Evolutionary conservation across 2,888 invertebrate species (phyloP).

Genomic region (Calephelis perditalis): DNA sequence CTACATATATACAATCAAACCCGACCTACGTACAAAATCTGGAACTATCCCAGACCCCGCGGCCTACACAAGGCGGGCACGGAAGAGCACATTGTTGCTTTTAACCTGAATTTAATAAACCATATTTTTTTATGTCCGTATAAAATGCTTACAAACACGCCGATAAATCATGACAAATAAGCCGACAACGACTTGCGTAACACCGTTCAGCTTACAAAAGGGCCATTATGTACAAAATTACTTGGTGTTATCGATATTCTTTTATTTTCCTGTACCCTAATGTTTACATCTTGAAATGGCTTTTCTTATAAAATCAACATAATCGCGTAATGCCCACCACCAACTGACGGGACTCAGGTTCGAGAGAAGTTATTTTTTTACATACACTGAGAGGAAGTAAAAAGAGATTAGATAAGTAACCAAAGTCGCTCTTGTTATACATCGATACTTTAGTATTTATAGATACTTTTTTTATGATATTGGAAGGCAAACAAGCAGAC

Average conservation of each 20-base stretch:
- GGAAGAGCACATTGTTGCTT: no score
- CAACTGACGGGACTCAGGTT: no score
- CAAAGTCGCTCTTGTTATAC: no score
- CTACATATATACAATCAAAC: neutral
- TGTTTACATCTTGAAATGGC: neutral
- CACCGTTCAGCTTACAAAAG: conserved; percentile 7
- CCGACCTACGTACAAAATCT: neutral
- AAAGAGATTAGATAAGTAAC: no score
- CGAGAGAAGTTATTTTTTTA: no score
- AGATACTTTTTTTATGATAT: no score
- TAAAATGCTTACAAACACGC: neutral
- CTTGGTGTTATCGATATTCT: neutral
- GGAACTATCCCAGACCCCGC: neutral
- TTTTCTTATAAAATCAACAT: no score
- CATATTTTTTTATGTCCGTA: neutral
- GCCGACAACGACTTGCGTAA: neutral
- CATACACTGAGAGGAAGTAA: no score
- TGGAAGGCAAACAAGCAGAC: no score
- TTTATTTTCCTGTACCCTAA: neutral
- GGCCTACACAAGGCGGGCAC: no score
- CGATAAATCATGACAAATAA: conserved; percentile 1
- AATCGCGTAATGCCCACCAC: no score
- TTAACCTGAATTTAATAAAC: neutral
- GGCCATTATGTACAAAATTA: neutral
- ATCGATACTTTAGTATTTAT: no score